Base-by-base conservation (phyloP, 2,888 invertebrate genomes). In the Thera britannica region DNA sequence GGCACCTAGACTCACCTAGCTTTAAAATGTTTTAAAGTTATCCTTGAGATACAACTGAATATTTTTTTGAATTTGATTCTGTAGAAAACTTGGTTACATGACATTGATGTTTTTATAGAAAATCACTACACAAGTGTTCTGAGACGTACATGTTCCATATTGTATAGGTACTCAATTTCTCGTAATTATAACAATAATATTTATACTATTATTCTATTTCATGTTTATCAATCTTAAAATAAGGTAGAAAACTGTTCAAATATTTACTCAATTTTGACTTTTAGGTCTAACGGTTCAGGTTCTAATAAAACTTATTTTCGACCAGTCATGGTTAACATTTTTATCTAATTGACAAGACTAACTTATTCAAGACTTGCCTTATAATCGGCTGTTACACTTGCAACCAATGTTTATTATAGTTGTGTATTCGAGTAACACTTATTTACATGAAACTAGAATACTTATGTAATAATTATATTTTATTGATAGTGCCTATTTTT, bases 321-420 rank as follows among this genome's bases (percentile, higher is more conserved):
- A 65, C 36, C 38, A 70, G 67, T 70, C 71, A 70, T 65, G 56
- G 52, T 67, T 62, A 72, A 72, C 68, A 71, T 62, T 62, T 76
- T 79, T 78, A 74, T 77, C 67, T 72, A 62, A 65, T 71, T 77
- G 80, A 80, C 86, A 87, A 89, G 86, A 89, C 87, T 83, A 81
- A 88, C 90, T 91, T 92, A 23, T 23, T 23, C 23, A 23, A 23
- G 23, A 88, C 91, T 92, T 92, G 92, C 92, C 92, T 93, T 93
- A 91, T 82, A 78, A 77, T 82, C 79, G 88, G 87, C 86, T 89
- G 88, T 90, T 86, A 83, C 75, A 52, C 34, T 52, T 52, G 9
- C 52, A 80, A 80, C 77, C 77, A 73, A 74, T 76, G 68, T 79
- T 66, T 72, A 72, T 71, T 62, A 57, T 62, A 68, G 56, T 36